phyloP scores from a whole-genome alignment of 2,797 vertebrate species.

The Pipistrellus kuhlii region DNA sequence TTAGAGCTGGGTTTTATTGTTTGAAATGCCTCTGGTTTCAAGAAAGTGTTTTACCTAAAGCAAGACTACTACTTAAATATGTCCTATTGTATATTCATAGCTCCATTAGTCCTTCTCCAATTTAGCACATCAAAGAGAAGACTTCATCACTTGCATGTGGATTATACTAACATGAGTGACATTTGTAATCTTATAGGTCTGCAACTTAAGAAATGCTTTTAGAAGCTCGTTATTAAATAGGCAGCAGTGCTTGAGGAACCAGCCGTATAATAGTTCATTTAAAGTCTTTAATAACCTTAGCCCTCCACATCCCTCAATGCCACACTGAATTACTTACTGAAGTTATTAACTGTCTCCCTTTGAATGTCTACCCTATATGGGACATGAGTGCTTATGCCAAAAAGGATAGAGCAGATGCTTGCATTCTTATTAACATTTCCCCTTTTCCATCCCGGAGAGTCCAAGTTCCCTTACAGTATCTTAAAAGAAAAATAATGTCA shows the following conservation, averaged over 20 bases:
- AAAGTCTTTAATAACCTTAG: constrained; percentile 89
- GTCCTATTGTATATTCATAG: constrained; percentile 95
- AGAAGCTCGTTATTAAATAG: constrained; percentile 90
- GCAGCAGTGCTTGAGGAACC: constrained; percentile 87
- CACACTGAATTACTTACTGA: constrained; percentile 85
- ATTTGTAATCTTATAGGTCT: constrained; percentile 93
- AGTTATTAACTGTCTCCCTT: constrained; percentile 88
- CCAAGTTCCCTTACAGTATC: constrained; percentile 71
- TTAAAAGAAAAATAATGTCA: constrained; percentile 42
- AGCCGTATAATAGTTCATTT: constrained; percentile 91
- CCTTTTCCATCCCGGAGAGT: constrained; percentile 47
- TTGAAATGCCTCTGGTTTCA: constrained; percentile 91
- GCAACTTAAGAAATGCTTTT: constrained; percentile 92
- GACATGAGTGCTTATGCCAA: constrained; percentile 82
- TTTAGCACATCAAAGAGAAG: constrained; percentile 95
- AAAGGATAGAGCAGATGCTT: constrained; percentile 78
- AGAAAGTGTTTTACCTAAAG: constrained; percentile 92
- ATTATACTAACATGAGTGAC: constrained; percentile 93
- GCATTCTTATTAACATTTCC: constrained; percentile 76
- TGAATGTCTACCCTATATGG: constrained; percentile 83
- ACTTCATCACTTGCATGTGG: constrained; percentile 92
- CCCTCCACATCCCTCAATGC: constrained; percentile 88
- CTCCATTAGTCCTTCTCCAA: constrained; percentile 94
- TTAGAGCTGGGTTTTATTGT: constrained; percentile 88
- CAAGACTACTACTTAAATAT: constrained; percentile 94